Evolutionary conservation across 2,888 invertebrate species (phyloP), one percentile per base, ranked within the genome.

Genomic region (Drosophila helvetica): DNA sequence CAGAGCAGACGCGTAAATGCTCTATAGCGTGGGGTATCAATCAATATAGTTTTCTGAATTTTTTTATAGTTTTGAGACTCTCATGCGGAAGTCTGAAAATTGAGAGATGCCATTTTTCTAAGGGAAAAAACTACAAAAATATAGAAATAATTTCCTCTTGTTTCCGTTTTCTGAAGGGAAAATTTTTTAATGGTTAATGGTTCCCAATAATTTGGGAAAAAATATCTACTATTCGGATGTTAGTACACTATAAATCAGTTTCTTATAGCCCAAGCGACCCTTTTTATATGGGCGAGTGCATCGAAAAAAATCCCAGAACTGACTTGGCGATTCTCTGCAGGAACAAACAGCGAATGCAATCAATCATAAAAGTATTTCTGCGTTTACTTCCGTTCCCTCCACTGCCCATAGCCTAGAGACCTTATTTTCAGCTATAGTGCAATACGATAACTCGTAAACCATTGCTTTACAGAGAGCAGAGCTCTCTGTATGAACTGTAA

Each of bases 401-500:
- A 7, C 38, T 38, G 6, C 5, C 38, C 38, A 38, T 38, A 38
- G 38, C 38, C 15, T 1, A 38, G 38, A 38, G 38, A 38, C 38
- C 6, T 6, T 38, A 38, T n/a, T n/a, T n/a, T 38, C n/a, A 38
- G 38, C 38, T n/a, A 1, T n/a, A n/a, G 38, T n/a, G 38, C 38
- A 38, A 6, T 2, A 27, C 8, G 22, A 22, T 22, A 22, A 22
- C 22, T 22, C 33, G 15, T 38, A 15, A 15, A 15, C 33, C 33
- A 33, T 4, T 33, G 33, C 33, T 33, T 12, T 5, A 33, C 15
- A 33, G 1, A 7, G 38, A 38, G 15, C 2, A 19, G 5, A 46
- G 46, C 46, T 38, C 27, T 50, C 74, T 59, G 48, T 65, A 66
- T 67, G 69, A 70, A 85, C 66, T 53, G 82, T 68, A 87, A 85